Percentiles rank a stretch among this genome's conserved stretches.
phyloP scores from a whole-genome alignment of 1,140 invertebrate genomes.

The Drosophila lacertosa region DNA sequence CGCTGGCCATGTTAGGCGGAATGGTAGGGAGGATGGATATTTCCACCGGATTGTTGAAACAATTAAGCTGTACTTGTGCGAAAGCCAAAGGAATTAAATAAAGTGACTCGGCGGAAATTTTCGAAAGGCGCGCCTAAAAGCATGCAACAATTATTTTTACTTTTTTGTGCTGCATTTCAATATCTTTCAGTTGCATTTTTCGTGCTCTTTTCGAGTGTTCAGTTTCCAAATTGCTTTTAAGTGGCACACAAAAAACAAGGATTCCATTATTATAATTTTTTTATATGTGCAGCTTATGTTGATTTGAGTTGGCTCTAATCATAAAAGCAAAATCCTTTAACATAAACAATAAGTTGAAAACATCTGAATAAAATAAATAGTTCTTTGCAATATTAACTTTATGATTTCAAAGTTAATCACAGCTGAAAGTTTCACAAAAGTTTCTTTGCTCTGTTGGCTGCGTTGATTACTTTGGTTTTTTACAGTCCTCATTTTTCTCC shows the following conservation, averaged over 20 bases:
- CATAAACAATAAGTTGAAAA: no score
- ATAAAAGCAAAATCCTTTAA: not conserved
- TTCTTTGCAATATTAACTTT: not conserved
- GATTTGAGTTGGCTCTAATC: no score
- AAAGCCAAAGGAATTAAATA: constrained; percentile 32
- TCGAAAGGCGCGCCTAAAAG: constrained; percentile 50
- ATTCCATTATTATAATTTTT: no score
- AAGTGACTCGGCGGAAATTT: constrained; percentile 41
- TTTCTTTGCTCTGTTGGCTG: not conserved
- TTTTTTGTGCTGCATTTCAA: constrained; percentile 47
- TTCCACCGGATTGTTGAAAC: constrained; percentile 23
- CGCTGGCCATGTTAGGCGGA: not conserved
- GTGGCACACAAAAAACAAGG: no score
- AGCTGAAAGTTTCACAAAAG: not conserved
- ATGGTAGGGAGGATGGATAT: not conserved
- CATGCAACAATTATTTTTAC: constrained; percentile 58
- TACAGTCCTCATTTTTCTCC: not conserved
- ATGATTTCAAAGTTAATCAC: not conserved
- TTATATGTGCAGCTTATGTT: no score
- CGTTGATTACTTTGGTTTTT: not conserved
- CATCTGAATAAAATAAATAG: no score
- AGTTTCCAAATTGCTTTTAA: not conserved
- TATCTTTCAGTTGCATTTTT: constrained; percentile 10
- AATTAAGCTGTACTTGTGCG: constrained; percentile 58
- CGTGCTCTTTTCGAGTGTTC: not conserved